Evolutionary conservation across 1,140 invertebrate genomes (phyloP), one percentile per base, ranked within the genome.

Genomic region (Triops longicaudatus): DNA sequence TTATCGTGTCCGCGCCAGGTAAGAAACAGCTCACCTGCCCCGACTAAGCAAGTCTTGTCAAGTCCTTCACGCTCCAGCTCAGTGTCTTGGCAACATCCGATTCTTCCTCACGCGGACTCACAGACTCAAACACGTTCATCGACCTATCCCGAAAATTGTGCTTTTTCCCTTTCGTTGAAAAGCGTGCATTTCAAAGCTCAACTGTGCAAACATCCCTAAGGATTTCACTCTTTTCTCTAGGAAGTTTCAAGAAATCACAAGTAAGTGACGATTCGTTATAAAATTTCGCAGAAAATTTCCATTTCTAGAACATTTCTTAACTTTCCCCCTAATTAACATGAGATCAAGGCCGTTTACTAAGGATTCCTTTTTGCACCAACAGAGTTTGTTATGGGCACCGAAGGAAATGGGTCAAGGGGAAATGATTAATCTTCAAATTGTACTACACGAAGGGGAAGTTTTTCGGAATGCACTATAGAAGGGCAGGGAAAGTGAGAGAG

Each of bases 21-120:
- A n/a, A 63, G 22, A 63, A 63, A 63, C 50, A 0, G 50, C 50
- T 63, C 50, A 63, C 50, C 50, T 63, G 50, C 50, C 50, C 14
- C 22, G 50, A 14, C 50, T 22, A 63, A 63, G 17, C 17, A 63
- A 22, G 14, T 63, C 50, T 63, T 63, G 50, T 63, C 17, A 63
- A 63, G 50, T 63, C 50, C 50, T 63, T 63, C 50, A 63, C 50
- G 50, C 50, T 63, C 50, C 50, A 63, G 50, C 50, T 63, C 50
- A 63, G 50, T 63, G 50, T 63, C 50, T 63, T 63, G 50, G 50
- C 50, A 63, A 63, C 50, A 63, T 22, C 50, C 17, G 14, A 63
- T 63, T 63, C 50, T 22, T 63, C 50, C 50, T 14, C 50, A 63
- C 50, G 17, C 50, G 50, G 17, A n/a, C 50, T 63, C 50, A 63